Evolutionary conservation across 2,113 vertebrate species (phyloP), one percentile per base, ranked within the genome.

Genomic region (Podiceps cristatus): DNA sequence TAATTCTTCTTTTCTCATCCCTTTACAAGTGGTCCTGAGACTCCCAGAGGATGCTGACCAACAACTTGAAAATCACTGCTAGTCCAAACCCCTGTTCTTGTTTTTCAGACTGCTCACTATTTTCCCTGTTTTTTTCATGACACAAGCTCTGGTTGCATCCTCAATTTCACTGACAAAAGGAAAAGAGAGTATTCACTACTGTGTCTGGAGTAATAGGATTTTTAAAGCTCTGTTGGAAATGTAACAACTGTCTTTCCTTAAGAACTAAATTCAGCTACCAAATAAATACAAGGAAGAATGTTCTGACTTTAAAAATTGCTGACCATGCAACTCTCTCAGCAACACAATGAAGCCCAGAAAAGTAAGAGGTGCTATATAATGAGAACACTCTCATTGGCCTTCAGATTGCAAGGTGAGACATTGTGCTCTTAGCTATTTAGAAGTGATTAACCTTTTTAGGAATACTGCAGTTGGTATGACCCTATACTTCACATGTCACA

Each of bases 391-490:
- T 91, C 86, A 42, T 3, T 92, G 89, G 86, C 86, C 81, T 94
- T 90, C 72, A 12, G 25, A 67, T 16, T 72, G 55, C 75, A 67
- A 92, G 90, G 75, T 86, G 86, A 92, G 90, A n/a, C 71, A 14
- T 13, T 53, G 82, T 55, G 77, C 72, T 88, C 40, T 60, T 66
- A 44, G 75, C 72, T 75, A 45, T 88, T 95, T 75, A 95, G 90
- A 86, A 63, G 64, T 1, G 6, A 95, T 96, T 95, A 95, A 88
- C 92, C 79, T 95, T 93, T 93, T 59, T 62, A 83, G 55, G 82
- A 91, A 47, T 86, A 5, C 18, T 84, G 82, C 45, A 63, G 55
- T 59, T 49, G 31, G 6, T 63, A 22, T 1, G 27, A 84, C 44
- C 80, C 64, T 71, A 33, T 45, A 59, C 44, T 91, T 56, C 45